Percentiles rank a stretch among this genome's conserved stretches.
Evolutionary conservation across 2,113 vertebrate genomes (phyloP).

Genomic region (Cephalopholis sonnerati): DNA sequence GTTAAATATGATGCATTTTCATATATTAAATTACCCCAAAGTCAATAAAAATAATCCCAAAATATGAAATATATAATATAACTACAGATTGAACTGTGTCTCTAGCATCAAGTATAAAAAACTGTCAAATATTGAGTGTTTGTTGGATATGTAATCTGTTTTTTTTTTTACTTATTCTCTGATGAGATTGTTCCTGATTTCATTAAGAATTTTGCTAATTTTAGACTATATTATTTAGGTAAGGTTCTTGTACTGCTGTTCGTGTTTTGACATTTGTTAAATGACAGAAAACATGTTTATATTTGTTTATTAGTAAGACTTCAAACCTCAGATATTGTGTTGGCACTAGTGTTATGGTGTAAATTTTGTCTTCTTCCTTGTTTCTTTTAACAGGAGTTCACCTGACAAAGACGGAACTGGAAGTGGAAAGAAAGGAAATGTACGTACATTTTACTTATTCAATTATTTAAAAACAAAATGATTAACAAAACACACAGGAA

Average conservation of each 20-base stretch:
- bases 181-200: not conserved
- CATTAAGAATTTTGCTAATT: not conserved
- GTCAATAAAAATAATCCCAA: no score
- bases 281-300: not conserved
- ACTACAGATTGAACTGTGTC: not conserved
- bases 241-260: not conserved
- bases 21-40: no score
- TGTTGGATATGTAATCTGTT: not conserved
- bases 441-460: constrained; percentile 50
- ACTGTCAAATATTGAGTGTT: not conserved
- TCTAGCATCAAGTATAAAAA: not conserved
- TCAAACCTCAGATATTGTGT: no score
- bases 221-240: not conserved
- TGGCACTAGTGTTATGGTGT: not conserved
- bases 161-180: not conserved
- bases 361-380: constrained; percentile 19
- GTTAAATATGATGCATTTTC: no score
- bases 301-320: not conserved
- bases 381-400: constrained; percentile 87
- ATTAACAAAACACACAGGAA: not conserved
- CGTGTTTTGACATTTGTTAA: not conserved
- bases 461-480: not conserved
- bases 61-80: no score
- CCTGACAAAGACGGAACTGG: constrained; percentile 95
- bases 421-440: constrained; percentile 85